Evolutionary conservation across 2,113 vertebrate species (phyloP).

Genomic region (Vulpes ferrilata): DNA sequence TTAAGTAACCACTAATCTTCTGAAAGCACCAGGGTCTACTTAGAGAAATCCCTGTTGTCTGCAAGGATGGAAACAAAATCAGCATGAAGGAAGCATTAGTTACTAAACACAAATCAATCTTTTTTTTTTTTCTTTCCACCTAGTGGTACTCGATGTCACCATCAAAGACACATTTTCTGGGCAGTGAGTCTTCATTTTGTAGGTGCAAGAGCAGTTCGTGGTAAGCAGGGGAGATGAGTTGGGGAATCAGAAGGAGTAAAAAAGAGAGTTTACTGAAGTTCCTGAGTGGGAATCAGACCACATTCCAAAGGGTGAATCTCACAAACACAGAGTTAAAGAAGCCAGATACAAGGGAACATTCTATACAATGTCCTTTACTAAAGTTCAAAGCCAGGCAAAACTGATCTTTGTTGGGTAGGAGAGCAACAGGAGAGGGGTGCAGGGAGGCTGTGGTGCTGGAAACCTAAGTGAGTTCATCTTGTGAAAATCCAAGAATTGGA

Average conservation of each 20-base stretch:
- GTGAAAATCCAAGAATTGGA: neutral
- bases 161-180: constrained; percentile 6
- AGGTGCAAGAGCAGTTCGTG: neutral
- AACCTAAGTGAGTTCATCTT: neutral
- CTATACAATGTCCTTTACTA: neutral
- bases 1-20: constrained; percentile 85
- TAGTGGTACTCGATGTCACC: neutral
- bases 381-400: neutral
- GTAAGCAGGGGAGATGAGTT: neutral
- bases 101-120: constrained; percentile 79
- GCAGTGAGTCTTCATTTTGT: neutral
- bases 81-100: constrained; percentile 80
- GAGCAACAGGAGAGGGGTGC: neutral
- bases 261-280: constrained; percentile 20
- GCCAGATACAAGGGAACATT: neutral
- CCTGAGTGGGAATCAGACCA: constrained; percentile 33
- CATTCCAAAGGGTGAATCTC: constrained; percentile 1
- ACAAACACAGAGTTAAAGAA: neutral
- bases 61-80: constrained; percentile 80
- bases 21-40: constrained; percentile 84
- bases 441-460: neutral
- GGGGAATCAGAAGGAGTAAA: constrained; percentile 5
- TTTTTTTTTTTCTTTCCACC: neutral
- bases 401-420: neutral
- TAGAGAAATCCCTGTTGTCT: constrained; percentile 83